Base-by-base conservation (phyloP, 2,113 vertebrate genomes). In the Phalacrocorax pelagicus region DNA sequence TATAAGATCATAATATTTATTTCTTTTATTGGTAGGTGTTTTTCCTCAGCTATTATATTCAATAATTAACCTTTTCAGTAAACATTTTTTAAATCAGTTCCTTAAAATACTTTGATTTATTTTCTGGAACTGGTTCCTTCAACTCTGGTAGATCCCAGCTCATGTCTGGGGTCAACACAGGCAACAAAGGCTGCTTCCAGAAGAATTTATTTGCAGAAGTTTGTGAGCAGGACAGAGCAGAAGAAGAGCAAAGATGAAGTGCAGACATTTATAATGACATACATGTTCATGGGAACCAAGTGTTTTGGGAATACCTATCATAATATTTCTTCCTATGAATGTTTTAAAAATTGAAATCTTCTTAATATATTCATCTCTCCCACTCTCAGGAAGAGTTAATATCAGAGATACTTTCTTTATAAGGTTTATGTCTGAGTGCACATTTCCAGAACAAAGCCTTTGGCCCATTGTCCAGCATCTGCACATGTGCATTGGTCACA, bases 221-320 rank as follows among this genome's bases (percentile, higher is more conserved):
- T 90, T 83, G 23, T 62, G 22, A 81, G 42, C 11, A 83, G 38
- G 29, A 61, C 17, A 65, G 55, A 89, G 65, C 32, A 95, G 42
- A 81, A 86, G 19, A 81, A 75, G 36, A 91, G 36, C 54, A n/a
- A 86, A 82, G 46, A 61, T 63, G 5, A 79, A 92, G 20, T 21
- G 34, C 27, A 80, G 42, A 44, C 11, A 6, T 51, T 88, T 42
- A 38, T 16, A 69, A 12, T 58, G 46, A 20, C 36, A 69, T 29
- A 47, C 6, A 24, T 0, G 0, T 47, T 62, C 30, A 38, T 4
- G 10, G 59, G 44, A 92, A 69, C 8, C 15, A 90, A 62, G 32
- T 52, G 38, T 62, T 79, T 70, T 17, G 34, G 36, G 34, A 88
- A 74, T n/a, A 86, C 15, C 23, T 79, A 11, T 81, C 32, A 14